Percentiles rank a stretch among this genome's conserved stretches.
Evolutionary conservation across 2,113 vertebrate species (phyloP).

Genomic region (Chamaea fasciata): DNA sequence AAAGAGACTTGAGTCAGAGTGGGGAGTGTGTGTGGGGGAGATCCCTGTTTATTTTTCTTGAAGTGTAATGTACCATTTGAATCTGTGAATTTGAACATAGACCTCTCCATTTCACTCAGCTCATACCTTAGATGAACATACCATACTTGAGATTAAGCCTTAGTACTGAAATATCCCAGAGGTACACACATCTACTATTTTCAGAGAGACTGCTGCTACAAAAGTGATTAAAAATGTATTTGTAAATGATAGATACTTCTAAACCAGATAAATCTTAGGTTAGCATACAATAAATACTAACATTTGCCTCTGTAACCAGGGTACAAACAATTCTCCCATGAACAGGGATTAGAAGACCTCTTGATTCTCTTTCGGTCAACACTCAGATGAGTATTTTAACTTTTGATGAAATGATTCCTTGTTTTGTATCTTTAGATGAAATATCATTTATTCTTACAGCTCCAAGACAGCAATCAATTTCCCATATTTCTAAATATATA

Average conservation of each 20-base stretch:
- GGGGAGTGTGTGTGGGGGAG: accelerated
- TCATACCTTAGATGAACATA: not conserved
- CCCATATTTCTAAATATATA: not conserved
- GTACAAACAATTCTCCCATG: not conserved
- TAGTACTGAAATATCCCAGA: not conserved
- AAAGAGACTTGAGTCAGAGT: not conserved
- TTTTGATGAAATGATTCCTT: not conserved
- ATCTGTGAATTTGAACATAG: not conserved
- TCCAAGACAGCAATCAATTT: not conserved
- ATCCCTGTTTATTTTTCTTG: not conserved
- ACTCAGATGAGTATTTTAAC: not conserved
- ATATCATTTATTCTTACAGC: not conserved
- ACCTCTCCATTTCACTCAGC: not conserved
- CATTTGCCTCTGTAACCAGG: not conserved
- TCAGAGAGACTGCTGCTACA: not conserved
- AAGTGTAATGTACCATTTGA: not conserved
- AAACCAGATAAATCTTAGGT: not conserved
- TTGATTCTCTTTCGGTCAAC: not conserved
- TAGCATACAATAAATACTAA: not conserved
- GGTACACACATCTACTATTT: not conserved
- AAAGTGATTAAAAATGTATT: not conserved
- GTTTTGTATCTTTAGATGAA: not conserved
- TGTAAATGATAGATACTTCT: not conserved
- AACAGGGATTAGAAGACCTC: not conserved
- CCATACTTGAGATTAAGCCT: not conserved